These are phyloP conservation scores for Tipula helvola DNA, from an alignment of 2,888 invertebrate genomes.

Conservation along the genomic window DNA sequence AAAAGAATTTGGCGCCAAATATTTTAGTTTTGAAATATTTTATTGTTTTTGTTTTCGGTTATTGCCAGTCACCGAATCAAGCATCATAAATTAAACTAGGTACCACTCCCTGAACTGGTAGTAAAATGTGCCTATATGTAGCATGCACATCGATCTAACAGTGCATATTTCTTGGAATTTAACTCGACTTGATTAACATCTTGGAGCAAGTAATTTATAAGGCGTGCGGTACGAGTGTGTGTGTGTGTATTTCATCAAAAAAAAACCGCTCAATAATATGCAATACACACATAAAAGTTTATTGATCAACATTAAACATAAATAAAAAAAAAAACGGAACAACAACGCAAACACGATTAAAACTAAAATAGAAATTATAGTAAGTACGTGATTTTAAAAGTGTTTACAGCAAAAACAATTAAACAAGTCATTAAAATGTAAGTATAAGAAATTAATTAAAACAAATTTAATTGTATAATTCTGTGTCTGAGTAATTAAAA, in stretches of 20 bases:
- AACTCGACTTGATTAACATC: background rate
- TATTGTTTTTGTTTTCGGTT: too few species aligned
- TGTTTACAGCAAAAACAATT: background rate
- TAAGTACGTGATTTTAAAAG: background rate
- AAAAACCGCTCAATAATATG: background rate
- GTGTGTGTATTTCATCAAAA: background rate
- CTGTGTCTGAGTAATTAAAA: background rate
- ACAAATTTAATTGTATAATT: background rate
- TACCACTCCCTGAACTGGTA: background rate
- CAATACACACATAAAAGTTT: background rate
- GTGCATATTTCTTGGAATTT: background rate
- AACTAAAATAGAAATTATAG: background rate
- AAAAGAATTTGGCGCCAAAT: background rate
- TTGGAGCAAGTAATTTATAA: background rate
- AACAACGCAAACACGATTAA: background rate
- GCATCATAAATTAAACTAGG: background rate
- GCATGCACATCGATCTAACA: background rate
- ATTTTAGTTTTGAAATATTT: too few species aligned
- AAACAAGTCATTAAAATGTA: background rate
- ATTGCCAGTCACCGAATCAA: background rate
- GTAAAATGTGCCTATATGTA: too few species aligned
- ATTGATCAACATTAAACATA: background rate
- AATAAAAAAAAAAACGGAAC: background rate
- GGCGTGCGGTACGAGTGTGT: background rate
- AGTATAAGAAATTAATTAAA: background rate